These are phyloP conservation scores for Pseudomugil gertrudae DNA, from an alignment of 2,797 vertebrate species.

Conservation along the genomic window DNA sequence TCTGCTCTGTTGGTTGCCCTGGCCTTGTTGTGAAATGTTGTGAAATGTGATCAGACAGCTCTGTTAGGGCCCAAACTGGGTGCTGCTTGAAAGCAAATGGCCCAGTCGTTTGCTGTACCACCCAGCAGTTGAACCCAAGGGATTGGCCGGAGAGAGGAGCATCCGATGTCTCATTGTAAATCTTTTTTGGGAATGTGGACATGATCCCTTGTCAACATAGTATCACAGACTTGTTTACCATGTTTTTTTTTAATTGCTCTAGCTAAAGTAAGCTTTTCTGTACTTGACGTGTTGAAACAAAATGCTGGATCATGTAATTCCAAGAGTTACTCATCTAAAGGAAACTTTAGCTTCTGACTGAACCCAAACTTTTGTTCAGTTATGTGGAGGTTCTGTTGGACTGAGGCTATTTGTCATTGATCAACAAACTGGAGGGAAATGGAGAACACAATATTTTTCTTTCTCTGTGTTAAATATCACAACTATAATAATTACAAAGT, in stretches of 20 bases:
- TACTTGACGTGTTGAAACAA: neutral
- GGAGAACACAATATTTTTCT: neutral
- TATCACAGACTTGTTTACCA: constrained; percentile 45
- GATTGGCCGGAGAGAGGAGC: constrained; percentile 32
- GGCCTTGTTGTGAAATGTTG: constrained; percentile 57
- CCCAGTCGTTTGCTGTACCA: constrained; percentile 27
- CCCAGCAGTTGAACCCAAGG: constrained; percentile 43
- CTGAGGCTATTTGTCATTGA: neutral
- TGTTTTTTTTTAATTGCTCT: constrained; percentile 27
- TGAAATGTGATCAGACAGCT: constrained; percentile 72
- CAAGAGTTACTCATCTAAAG: neutral
- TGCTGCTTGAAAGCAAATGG: constrained; percentile 31
- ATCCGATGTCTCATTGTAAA: constrained; percentile 32
- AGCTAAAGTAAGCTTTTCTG: neutral
- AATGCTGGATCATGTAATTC: neutral
- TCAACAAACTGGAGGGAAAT: neutral
- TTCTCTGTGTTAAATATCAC: neutral
- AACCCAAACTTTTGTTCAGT: neutral
- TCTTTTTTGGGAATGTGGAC: constrained; percentile 33
- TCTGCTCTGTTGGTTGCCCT: constrained; percentile 50
- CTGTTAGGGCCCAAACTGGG: constrained; percentile 53
- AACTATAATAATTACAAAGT: neutral
- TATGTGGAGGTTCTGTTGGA: neutral
- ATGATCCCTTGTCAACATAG: constrained; percentile 41
- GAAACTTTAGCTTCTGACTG: neutral